phyloP scores from a whole-genome alignment of 2,113 vertebrate genomes.

The Bos taurus region DNA sequence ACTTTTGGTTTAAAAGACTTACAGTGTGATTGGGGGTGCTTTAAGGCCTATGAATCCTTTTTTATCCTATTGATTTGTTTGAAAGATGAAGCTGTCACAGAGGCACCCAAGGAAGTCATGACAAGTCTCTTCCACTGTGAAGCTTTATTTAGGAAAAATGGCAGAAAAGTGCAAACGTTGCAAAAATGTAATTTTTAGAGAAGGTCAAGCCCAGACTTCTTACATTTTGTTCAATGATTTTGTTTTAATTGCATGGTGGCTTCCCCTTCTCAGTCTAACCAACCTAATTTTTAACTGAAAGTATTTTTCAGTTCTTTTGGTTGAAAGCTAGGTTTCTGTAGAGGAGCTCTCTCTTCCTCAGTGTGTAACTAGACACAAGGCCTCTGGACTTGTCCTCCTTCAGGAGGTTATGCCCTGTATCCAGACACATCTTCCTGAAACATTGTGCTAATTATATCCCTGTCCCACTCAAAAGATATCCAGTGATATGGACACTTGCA shows the following conservation, averaged over 20 bases:
- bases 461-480: background rate
- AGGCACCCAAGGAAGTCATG: constrained; percentile 34
- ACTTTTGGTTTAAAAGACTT: constrained; percentile 48
- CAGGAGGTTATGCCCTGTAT: background rate
- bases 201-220: background rate
- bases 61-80: constrained; percentile 61
- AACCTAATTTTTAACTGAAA: constrained; percentile 7
- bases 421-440: background rate
- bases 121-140: background rate
- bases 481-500: background rate
- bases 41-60: constrained; percentile 34
- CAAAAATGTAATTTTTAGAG: background rate
- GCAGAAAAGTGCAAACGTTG: background rate
- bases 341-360: background rate
- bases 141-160: constrained; percentile 30
- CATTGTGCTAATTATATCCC: background rate
- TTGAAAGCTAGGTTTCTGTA: background rate
- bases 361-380: background rate
- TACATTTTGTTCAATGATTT: background rate
- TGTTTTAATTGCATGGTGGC: background rate
- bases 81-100: constrained; percentile 70
- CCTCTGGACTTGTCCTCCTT: background rate
- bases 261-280: background rate
- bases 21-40: background rate
- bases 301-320: background rate